Conservation (phyloP, 2,113 vertebrate species). For the Oreochromis aureus region DNA sequence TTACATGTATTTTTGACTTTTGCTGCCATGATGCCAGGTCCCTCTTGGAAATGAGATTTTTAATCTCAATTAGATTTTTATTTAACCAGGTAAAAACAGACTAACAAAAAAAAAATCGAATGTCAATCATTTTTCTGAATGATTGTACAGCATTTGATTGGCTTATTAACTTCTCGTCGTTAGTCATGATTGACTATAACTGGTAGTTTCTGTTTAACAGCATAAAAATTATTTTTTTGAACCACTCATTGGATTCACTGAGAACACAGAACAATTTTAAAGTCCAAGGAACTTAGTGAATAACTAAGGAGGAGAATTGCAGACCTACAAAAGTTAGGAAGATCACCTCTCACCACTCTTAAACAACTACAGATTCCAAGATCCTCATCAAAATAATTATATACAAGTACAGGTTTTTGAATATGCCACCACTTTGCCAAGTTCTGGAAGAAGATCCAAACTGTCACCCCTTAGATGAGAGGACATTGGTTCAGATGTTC, state of each 20-base stretch:
- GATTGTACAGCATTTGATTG: neutral
- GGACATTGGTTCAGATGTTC: neutral
- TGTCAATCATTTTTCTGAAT: too few relatives aligned
- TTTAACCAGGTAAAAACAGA: too few relatives aligned
- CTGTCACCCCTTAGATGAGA: neutral
- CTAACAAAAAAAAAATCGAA: too few relatives aligned
- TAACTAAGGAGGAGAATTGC: neutral
- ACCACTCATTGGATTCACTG: neutral
- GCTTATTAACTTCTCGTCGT: neutral
- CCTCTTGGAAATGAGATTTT: too few relatives aligned
- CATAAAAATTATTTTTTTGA: neutral
- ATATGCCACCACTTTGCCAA: neutral
- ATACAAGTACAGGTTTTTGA: neutral
- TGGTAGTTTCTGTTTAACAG: neutral
- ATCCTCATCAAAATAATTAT: neutral
- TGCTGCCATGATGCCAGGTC: too few relatives aligned
- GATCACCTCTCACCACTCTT: neutral
- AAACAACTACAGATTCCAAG: neutral
- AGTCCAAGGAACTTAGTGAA: neutral
- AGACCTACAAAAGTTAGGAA: neutral
- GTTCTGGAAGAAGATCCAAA: neutral
- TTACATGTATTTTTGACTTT: too few relatives aligned
- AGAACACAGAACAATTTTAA: neutral
- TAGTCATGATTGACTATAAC: neutral
- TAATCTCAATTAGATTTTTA: too few relatives aligned